phyloP scores from a whole-genome alignment of 1,140 invertebrate genomes.

The Penaeus vannamei region DNA sequence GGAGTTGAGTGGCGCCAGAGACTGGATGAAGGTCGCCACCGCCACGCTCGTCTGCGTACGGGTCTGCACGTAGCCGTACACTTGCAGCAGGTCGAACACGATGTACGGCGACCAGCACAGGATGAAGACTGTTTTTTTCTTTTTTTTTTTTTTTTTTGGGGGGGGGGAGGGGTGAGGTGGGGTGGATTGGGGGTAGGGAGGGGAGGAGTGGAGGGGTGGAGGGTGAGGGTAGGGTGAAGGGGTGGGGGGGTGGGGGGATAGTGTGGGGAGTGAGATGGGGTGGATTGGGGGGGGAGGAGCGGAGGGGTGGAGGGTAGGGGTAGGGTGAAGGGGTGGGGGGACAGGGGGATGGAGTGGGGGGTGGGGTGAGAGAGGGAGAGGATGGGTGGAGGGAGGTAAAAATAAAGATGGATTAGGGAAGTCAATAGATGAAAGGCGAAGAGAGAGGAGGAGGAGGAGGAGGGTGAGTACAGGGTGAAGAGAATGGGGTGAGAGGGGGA shows the following conservation, averaged over 20 bases:
- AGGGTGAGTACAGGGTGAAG: background rate
- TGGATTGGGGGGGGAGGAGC: background rate
- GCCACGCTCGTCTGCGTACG: conserved; percentile 85
- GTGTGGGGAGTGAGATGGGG: background rate
- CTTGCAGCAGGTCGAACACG: conserved; percentile 92
- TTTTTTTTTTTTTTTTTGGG: background rate
- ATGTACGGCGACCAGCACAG: conserved; percentile 97
- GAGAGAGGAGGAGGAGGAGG: background rate
- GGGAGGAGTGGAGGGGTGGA: too few species aligned
- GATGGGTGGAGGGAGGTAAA: background rate
- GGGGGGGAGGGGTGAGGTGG: background rate
- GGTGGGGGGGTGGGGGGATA: background rate
- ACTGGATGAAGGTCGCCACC: conserved; percentile 92
- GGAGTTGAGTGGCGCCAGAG: conserved; percentile 91
- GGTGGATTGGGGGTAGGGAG: background rate
- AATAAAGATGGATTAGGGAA: too few species aligned
- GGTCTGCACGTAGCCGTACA: conserved; percentile 85
- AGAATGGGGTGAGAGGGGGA: background rate
- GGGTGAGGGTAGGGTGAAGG: background rate
- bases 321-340: background rate
- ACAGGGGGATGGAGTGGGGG: too few species aligned
- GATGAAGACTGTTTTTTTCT: conserved; percentile 84
- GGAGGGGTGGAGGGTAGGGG: background rate
- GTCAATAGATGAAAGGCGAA: background rate
- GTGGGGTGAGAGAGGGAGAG: background rate